phyloP scores from a whole-genome alignment of 2,797 vertebrate species.

The Oryzias sinensis region DNA sequence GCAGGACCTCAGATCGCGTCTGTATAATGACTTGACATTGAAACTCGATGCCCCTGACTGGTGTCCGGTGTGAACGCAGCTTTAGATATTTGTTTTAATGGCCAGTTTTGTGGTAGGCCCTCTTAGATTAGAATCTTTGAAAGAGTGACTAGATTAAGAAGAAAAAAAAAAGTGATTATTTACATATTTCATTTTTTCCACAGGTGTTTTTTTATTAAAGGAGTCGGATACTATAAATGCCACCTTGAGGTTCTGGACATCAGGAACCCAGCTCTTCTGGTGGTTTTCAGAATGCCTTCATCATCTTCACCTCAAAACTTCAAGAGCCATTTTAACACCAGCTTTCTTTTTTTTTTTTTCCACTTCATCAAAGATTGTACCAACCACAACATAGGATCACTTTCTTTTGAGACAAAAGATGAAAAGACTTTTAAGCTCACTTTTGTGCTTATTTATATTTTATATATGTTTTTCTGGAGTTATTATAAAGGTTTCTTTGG shows the following conservation, averaged over 20 bases:
- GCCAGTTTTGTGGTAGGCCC: too few relatives aligned
- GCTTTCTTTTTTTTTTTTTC: conserved; percentile 21
- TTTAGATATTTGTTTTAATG: too few relatives aligned
- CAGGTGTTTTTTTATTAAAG: too few relatives aligned
- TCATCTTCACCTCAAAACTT: conserved; percentile 5
- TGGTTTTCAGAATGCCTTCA: conserved; percentile 16
- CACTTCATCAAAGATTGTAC: conserved; percentile 22
- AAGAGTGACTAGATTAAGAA: too few relatives aligned
- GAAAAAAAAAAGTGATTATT: too few relatives aligned
- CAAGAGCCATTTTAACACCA: conserved; percentile 57
- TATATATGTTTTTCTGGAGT: conserved; percentile 51
- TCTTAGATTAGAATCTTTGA: too few relatives aligned
- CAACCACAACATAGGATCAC: conserved; percentile 28
- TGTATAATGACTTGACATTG: too few relatives aligned
- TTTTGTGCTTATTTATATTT: conserved; percentile 62
- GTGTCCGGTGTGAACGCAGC: too few relatives aligned
- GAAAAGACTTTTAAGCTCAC: conserved; percentile 63
- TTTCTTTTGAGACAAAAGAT: conserved; percentile 15
- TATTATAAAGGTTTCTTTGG: conserved; percentile 53
- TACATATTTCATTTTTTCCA: too few relatives aligned
- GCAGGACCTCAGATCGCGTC: too few relatives aligned
- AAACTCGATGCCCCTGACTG: too few relatives aligned
- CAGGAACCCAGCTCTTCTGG: conserved; percentile 21
- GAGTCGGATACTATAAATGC: background rate
- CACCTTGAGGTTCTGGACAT: conserved; percentile 19